Evolutionary conservation across 2,888 invertebrate species (phyloP).

Genomic region (Meloe dianella): DNA sequence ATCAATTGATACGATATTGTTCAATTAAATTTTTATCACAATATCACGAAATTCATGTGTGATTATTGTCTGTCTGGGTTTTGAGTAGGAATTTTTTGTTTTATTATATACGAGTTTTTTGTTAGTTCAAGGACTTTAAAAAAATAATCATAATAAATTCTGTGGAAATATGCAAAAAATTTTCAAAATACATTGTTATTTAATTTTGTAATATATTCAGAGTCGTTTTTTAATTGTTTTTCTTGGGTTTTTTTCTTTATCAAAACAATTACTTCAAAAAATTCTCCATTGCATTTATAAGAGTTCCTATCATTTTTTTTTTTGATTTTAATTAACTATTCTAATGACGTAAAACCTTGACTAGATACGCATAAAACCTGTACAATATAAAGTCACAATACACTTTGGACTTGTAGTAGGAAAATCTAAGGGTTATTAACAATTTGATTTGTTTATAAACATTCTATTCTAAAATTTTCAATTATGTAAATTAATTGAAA

Average conservation of each 20-base stretch:
- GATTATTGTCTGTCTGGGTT: neutral
- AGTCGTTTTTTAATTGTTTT: neutral
- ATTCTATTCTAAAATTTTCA: neutral
- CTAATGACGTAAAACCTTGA: conserved; percentile 31
- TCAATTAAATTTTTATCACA: neutral
- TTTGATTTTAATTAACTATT: conserved; percentile 30
- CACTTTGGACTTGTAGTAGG: conserved; percentile 16
- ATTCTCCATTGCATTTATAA: conserved; percentile 24
- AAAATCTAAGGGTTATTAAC: conserved; percentile 16
- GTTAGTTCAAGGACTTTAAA: neutral
- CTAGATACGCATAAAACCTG: conserved; percentile 23
- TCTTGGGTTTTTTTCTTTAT: conserved; percentile 1
- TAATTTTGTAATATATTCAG: neutral
- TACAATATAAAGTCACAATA: conserved; percentile 17
- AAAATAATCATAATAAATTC: neutral
- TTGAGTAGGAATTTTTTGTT: neutral
- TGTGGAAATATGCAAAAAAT: conserved; percentile 2
- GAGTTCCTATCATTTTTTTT: conserved; percentile 24
- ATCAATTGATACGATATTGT: too few species aligned
- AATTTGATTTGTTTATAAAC: neutral
- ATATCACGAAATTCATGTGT: neutral
- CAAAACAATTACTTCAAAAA: conserved; percentile 13
- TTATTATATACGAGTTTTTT: neutral
- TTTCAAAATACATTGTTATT: neutral
- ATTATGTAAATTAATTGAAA: neutral